Percentiles rank a stretch among this genome's conserved stretches.
Evolutionary conservation across 2,888 invertebrate genomes (phyloP).

Genomic region (Geotrupes spiniger): DNA sequence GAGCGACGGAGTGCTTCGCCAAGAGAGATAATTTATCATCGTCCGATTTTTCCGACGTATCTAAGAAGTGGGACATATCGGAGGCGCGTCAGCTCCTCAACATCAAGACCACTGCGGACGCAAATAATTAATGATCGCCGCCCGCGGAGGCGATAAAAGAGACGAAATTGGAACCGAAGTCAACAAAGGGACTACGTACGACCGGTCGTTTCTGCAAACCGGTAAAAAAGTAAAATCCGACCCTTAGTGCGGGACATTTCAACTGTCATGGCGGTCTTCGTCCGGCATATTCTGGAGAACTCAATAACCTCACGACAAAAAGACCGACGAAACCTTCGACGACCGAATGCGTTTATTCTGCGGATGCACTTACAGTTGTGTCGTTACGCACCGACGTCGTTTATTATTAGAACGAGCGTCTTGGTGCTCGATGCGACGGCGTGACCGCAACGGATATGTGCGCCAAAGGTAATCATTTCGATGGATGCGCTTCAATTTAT

Average conservation of each 20-base stretch:
- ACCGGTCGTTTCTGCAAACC: neutral
- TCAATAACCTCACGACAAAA: constrained; percentile 4
- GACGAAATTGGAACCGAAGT: constrained; percentile 2
- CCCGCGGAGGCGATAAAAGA: constrained; percentile 6
- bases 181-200: neutral
- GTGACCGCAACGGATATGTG: too few species aligned
- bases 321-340: neutral
- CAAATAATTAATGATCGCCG: constrained; percentile 5
- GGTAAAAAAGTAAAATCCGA: constrained; percentile 2
- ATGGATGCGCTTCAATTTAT: too few species aligned
- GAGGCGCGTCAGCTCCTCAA: constrained; percentile 1
- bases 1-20: neutral
- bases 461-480: too few species aligned
- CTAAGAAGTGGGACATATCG: constrained; percentile 1
- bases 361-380: constrained; percentile 4
- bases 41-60: constrained; percentile 2
- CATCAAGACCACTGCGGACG: constrained; percentile 5
- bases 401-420: too few species aligned
- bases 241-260: constrained; percentile 1
- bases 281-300: neutral
- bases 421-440: too few species aligned
- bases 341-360: neutral
- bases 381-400: too few species aligned
- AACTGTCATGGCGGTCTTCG: constrained; percentile 1
- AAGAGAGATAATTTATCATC: constrained; percentile 5